Conservation (phyloP, 2,888 invertebrate genomes). For the Metallyticus violacea region DNA sequence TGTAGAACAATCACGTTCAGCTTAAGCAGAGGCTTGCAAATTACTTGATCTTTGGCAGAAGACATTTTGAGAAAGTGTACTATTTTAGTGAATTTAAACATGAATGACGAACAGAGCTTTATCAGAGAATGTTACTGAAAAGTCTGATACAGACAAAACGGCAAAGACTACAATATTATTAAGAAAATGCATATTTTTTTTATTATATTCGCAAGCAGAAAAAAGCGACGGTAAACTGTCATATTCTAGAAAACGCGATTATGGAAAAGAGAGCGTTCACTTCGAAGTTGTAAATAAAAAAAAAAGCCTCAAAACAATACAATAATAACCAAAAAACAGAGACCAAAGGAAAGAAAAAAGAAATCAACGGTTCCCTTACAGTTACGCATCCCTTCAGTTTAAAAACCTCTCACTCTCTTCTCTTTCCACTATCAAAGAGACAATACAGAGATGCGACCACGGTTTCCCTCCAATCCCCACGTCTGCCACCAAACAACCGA, state of each 20-base stretch:
- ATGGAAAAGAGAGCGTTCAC: background rate
- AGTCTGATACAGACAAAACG: background rate
- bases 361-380: background rate
- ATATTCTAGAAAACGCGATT: background rate
- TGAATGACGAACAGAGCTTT: too few relatives aligned
- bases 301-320: background rate
- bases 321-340: background rate
- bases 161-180: background rate
- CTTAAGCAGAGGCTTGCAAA: too few relatives aligned
- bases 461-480: conserved; percentile 5
- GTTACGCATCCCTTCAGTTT: conserved; percentile 1
- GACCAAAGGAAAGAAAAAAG: background rate
- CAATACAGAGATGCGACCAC: conserved; percentile 8
- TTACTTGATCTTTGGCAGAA: too few relatives aligned
- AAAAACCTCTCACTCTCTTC: background rate
- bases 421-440: conserved; percentile 1
- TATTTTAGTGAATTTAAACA: too few relatives aligned
- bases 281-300: background rate
- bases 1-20: too few relatives aligned
- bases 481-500: background rate
- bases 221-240: background rate
- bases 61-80: too few relatives aligned
- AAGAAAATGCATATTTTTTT: background rate
- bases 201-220: background rate
- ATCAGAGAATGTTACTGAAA: background rate